These are phyloP conservation scores for Platanista minor DNA, from an alignment of 2,113 vertebrate species.

Conservation along the genomic window DNA sequence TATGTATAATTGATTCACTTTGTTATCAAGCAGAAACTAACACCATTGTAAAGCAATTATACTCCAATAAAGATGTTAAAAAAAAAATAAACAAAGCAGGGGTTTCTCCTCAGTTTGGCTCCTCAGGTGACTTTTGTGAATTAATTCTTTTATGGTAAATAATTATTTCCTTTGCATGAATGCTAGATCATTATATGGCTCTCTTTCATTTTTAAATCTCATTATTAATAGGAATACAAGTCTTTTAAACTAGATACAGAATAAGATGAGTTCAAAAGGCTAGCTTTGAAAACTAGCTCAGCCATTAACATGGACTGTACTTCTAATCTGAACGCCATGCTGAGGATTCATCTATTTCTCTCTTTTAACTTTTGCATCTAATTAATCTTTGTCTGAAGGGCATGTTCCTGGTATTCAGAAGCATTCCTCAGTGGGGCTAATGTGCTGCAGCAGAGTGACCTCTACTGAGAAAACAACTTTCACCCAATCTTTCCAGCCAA, in stretches of 20 bases:
- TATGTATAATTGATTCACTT: too few species aligned
- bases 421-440: constrained; percentile 71
- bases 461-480: constrained; percentile 75
- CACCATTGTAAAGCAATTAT: too few species aligned
- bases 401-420: constrained; percentile 69
- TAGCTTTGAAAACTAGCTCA: constrained; percentile 52
- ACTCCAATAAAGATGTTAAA: too few species aligned
- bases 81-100: background rate
- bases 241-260: constrained; percentile 54
- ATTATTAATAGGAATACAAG: constrained; percentile 56
- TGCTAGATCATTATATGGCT: background rate
- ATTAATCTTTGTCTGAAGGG: constrained; percentile 77
- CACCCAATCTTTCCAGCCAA: constrained; percentile 61
- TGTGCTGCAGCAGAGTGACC: constrained; percentile 68
- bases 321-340: constrained; percentile 57
- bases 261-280: constrained; percentile 36
- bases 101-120: constrained; percentile 38
- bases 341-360: constrained; percentile 69
- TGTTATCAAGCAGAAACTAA: too few species aligned
- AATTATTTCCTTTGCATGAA: constrained; percentile 38
- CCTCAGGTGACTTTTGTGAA: constrained; percentile 44
- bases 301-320: constrained; percentile 34
- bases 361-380: constrained; percentile 74
- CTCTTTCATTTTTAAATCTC: constrained; percentile 56
- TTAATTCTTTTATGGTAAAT: constrained; percentile 59